Evolutionary conservation across 64 coral and sea anemone genomes (phyloP), one percentile per base, ranked within the genome.

Genomic region (Acropora tenuis): DNA sequence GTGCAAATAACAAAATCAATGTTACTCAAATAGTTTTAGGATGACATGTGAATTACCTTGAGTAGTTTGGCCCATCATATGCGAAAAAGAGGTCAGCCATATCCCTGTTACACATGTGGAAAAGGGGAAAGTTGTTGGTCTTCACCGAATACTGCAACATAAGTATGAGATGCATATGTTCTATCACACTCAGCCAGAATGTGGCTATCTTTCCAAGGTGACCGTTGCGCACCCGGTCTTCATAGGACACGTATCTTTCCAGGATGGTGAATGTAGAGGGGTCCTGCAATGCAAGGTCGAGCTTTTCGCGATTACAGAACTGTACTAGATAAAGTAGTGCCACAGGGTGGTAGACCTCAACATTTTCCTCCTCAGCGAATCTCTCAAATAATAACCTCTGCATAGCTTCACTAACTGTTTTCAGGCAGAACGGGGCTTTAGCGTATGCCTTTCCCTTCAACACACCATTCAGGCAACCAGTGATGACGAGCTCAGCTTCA

Each of bases 81-180:
- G 84, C 66, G 45, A 93, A 88, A 50, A 93, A 93, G 47, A 93
- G 76, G 50, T 80, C 50, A 13, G 76, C 92, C 92, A 88, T 93
- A 82, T 88, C 86, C 16, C 78, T 86, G 46, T 89, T 93, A 41
- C 92, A 93, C 78, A 82, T 88, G 44, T 93, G 87, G 87, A 89
- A 89, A 17, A 89, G 87, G 3, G 18, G 8, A 79, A 89, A 30
- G 87, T 89, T 89, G 87, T 89, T 78, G 4, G 83, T 78, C 73
- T 65, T 92, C 16, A 92, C 81, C 18, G 83, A 65, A 49, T 67
- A 69, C 73, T 77, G 74, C 15, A 92, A 53, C 83, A 87, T 86
- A 41, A 92, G 13, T 18, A 92, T 55, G 13, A 87, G 90, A 8
- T n/a, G 83, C 9, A 75, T 11, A 87, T 87, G 52, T 5, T 86